Evolutionary conservation across 2,113 vertebrate genomes (phyloP).

Genomic region (Epinephelus cyanopodus): DNA sequence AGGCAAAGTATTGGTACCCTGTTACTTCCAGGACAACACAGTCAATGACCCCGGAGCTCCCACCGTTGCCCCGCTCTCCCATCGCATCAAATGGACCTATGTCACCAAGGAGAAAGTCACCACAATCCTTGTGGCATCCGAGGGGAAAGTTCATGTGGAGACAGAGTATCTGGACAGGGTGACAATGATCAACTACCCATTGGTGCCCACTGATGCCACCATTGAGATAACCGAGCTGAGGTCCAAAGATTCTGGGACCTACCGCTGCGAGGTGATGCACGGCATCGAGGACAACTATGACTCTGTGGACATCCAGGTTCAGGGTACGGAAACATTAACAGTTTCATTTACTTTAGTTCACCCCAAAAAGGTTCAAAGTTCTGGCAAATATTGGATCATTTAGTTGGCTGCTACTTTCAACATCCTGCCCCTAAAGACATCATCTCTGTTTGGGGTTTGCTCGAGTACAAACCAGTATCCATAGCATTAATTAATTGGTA

Average conservation of each 20-base stretch:
- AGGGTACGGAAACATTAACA: constrained; percentile 82
- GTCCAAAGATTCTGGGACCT: constrained; percentile 92
- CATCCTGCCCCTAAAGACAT: background rate
- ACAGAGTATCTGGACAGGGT: constrained; percentile 88
- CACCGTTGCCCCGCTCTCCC: constrained; percentile 83
- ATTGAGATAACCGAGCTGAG: constrained; percentile 90
- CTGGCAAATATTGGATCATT: background rate
- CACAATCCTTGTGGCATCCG: constrained; percentile 90
- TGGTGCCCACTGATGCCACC: constrained; percentile 90
- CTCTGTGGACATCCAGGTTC: constrained; percentile 89
- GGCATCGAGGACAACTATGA: constrained; percentile 93
- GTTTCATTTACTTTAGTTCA: background rate
- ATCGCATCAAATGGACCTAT: constrained; percentile 95
- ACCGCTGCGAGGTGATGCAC: constrained; percentile 93
- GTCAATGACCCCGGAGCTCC: constrained; percentile 88
- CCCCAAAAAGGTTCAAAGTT: background rate
- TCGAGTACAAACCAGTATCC: background rate
- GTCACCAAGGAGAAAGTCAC: constrained; percentile 87
- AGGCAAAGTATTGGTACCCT: constrained; percentile 90
- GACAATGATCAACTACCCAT: constrained; percentile 92
- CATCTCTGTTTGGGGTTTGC: background rate
- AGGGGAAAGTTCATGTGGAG: constrained; percentile 88
- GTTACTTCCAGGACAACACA: constrained; percentile 93
- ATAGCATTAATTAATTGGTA: background rate
- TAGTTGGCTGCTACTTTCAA: background rate